Evolutionary conservation across 2,797 vertebrate species (phyloP).

Genomic region (Eleutherodactylus coqui): DNA sequence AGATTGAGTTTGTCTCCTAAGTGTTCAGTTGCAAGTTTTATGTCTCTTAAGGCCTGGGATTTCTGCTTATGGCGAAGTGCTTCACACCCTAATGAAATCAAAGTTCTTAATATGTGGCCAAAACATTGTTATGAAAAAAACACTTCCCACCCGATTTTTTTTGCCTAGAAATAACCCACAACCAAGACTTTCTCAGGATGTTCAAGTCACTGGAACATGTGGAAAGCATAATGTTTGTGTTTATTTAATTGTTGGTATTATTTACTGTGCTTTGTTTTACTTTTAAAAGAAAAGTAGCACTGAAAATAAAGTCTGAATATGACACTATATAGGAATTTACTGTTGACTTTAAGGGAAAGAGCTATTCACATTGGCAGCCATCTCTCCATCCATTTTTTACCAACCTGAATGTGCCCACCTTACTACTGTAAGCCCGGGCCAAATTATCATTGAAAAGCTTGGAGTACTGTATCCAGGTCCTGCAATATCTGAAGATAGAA

Average conservation of each 20-base stretch:
- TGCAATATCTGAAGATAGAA: too few relatives aligned
- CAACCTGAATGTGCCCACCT: neutral
- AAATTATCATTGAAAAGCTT: too few relatives aligned
- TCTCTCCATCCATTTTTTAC: neutral
- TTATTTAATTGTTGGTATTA: neutral
- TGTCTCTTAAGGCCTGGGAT: constrained; percentile 42
- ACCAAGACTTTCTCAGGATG: constrained; percentile 49
- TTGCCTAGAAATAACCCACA: constrained; percentile 23
- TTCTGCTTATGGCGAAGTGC: constrained; percentile 38
- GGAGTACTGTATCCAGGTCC: too few relatives aligned
- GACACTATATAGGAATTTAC: neutral
- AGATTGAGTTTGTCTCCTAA: constrained; percentile 39
- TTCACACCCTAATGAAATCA: constrained; percentile 51
- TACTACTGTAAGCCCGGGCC: too few relatives aligned
- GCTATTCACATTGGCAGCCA: neutral
- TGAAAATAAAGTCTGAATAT: neutral
- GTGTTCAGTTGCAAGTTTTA: constrained; percentile 47
- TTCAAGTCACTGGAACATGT: constrained; percentile 39
- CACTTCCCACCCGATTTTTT: constrained; percentile 38
- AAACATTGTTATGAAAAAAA: constrained; percentile 19
- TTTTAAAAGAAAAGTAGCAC: constrained; percentile 21
- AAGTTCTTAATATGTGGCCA: constrained; percentile 46
- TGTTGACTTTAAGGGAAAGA: neutral
- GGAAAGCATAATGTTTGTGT: constrained; percentile 35
- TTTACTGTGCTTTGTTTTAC: neutral